Base-by-base conservation (phyloP, 1,140 invertebrate genomes). In the Sitodiplosis mosellana region DNA sequence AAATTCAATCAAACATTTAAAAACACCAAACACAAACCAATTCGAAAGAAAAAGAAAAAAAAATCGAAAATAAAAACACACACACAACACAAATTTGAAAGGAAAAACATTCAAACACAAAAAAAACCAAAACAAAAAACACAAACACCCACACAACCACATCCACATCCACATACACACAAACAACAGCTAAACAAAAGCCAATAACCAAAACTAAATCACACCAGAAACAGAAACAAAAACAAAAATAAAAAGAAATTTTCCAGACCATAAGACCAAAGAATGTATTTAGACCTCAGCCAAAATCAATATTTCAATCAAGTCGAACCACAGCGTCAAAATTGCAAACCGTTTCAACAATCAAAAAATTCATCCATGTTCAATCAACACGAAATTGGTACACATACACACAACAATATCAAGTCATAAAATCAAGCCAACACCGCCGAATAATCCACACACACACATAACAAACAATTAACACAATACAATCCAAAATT, bases 341-440 rank as follows among this genome's bases (percentile, higher is more conserved):
- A 15, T 40, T 19, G 18, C n/a, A 15, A 40, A 6, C 4, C 3
- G 18, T 40, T 15, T 36, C 10, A 11, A 40, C n/a, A 3, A 12
- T 6, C 18, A 40, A 15, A 40, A 15, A 40, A 15, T 15, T 40
- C n/a, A 15, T 40, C n/a, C 3, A 15, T 40, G n/a, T 40, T 19
- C 18, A 19, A 19, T 5, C n/a, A 40, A 11, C 34, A 36, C 34
- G 10, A 11, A 4, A 19, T 19, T 40, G n/a, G 18, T 6, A 40
- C 18, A 15, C 38, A 40, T 6, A 19, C 18, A 15, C n/a, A 49
- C 45, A 50, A 48, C 48, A 51, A 49, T 59, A 54, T 54, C 58
- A 60, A 59, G 49, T 60, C 60, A 60, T 27, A 27, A 44, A 22
- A 40, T 34, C 45, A 38, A 38, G 36, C 36, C 36, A 38, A 17